phyloP scores from a whole-genome alignment of 2,888 invertebrate genomes.

The Scaptomyza flava region DNA sequence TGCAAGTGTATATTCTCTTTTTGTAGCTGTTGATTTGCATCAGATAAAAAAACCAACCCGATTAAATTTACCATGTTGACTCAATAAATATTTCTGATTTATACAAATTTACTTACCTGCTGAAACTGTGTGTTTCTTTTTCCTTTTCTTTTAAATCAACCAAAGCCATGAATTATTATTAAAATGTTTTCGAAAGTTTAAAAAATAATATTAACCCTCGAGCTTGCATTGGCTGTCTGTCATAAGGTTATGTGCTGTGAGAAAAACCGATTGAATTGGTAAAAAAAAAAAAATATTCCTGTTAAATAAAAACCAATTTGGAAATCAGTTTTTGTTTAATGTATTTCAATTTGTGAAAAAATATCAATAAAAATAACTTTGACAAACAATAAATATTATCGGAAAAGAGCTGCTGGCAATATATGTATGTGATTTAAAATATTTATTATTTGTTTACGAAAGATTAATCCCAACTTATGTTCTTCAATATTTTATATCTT shows the following conservation, averaged over 20 bases:
- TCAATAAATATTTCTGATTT: conserved; percentile 20
- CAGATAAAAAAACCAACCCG: not conserved
- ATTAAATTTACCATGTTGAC: not conserved
- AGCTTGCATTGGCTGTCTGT: conserved; percentile 7
- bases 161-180: conserved; percentile 15
- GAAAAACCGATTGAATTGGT: conserved; percentile 8
- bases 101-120: not conserved
- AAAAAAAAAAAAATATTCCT: not conserved
- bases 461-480: too few species aligned
- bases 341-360: not conserved
- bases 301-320: not conserved
- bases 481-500: not conserved
- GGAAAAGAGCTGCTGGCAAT: not conserved
- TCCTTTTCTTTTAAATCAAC: not conserved
- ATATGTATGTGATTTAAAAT: not conserved
- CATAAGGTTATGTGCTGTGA: conserved; percentile 20
- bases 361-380: not conserved
- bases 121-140: not conserved
- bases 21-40: conserved; percentile 15
- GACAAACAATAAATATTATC: not conserved
- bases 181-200: not conserved
- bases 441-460: not conserved
- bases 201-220: conserved; percentile 11
- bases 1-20: not conserved
- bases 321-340: not conserved